Percentiles rank a stretch among this genome's conserved stretches.
These are phyloP conservation scores for Exocentrus adspersus DNA, from an alignment of 2,888 invertebrate genomes.

Conservation along the genomic window DNA sequence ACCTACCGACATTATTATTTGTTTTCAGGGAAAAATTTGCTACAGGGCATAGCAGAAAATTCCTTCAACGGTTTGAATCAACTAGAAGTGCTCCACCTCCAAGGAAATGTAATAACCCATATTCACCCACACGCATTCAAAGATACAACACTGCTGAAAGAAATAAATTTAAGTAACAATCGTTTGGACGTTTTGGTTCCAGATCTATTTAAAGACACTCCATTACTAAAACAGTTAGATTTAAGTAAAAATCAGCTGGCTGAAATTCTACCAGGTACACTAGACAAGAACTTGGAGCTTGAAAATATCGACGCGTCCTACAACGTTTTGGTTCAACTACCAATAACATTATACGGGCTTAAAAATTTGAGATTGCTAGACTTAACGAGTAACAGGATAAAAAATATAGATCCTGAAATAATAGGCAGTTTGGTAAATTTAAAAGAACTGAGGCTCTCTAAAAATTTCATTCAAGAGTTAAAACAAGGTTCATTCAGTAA, in stretches of 20 bases:
- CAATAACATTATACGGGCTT: constrained; percentile 75
- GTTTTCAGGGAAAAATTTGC: constrained; percentile 74
- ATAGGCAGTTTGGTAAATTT: constrained; percentile 77
- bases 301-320: constrained; percentile 81
- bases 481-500: constrained; percentile 78
- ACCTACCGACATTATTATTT: neutral
- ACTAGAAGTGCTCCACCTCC: constrained; percentile 79
- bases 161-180: constrained; percentile 81
- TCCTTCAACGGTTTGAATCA: constrained; percentile 76
- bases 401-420: constrained; percentile 74
- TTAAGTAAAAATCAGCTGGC: constrained; percentile 80
- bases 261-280: constrained; percentile 72
- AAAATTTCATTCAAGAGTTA: constrained; percentile 78
- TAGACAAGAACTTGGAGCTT: constrained; percentile 73
- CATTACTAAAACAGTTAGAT: constrained; percentile 73
- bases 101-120: constrained; percentile 77
- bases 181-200: constrained; percentile 76
- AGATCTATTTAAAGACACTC: constrained; percentile 74
- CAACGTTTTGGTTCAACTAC: constrained; percentile 79
- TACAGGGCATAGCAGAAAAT: constrained; percentile 75
- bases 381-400: constrained; percentile 81
- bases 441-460: constrained; percentile 76
- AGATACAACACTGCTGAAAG: constrained; percentile 72
- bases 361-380: constrained; percentile 77
- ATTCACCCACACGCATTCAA: constrained; percentile 74